Conservation (phyloP, 2,113 vertebrate genomes). For the Pantherophis guttatus region DNA sequence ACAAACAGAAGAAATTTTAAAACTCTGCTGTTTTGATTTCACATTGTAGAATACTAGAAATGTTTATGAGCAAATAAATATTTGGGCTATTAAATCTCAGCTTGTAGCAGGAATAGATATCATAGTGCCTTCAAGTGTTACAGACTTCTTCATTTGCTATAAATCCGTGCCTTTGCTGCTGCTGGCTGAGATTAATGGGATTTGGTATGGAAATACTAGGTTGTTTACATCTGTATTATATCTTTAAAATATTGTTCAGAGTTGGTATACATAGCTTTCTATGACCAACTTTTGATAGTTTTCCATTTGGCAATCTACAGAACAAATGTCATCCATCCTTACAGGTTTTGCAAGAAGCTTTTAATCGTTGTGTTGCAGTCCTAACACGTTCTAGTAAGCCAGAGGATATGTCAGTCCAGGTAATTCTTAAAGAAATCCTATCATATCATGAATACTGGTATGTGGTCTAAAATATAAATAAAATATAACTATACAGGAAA, state of each 20-base stretch:
- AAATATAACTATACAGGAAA: background rate
- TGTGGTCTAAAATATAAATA: background rate
- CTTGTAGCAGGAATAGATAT: background rate
- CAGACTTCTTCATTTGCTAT: background rate
- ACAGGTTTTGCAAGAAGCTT: conserved; percentile 89
- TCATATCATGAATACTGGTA: background rate
- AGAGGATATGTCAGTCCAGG: conserved; percentile 96
- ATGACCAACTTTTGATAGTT: background rate
- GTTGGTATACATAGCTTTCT: background rate
- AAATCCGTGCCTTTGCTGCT: background rate
- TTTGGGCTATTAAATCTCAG: background rate
- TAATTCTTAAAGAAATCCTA: conserved; percentile 55
- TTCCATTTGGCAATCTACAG: background rate
- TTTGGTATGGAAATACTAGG: background rate
- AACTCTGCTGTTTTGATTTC: background rate
- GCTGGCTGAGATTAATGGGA: background rate
- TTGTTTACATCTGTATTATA: background rate
- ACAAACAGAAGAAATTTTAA: background rate
- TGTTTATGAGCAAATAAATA: background rate
- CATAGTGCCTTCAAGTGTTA: background rate
- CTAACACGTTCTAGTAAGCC: conserved; percentile 89
- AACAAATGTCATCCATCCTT: conserved; percentile 33
- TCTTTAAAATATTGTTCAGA: background rate
- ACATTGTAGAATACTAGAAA: background rate
- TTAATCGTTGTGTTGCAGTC: conserved; percentile 92